These are phyloP conservation scores for Mus pahari DNA, from an alignment of 2,113 vertebrate genomes.

Conservation along the genomic window DNA sequence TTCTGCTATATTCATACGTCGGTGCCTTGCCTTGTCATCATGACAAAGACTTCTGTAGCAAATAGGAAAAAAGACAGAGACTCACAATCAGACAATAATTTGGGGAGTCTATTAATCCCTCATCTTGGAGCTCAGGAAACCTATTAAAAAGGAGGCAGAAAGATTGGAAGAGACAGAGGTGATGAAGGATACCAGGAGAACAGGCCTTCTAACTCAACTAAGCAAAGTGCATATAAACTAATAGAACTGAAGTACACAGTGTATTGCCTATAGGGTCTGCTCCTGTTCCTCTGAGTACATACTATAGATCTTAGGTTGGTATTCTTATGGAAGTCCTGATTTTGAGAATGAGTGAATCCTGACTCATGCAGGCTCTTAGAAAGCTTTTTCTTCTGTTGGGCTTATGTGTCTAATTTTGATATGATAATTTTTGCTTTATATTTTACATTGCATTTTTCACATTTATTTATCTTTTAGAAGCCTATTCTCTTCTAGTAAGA, in stretches of 20 bases:
- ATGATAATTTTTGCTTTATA: background rate
- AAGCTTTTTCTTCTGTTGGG: background rate
- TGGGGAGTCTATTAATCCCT: background rate
- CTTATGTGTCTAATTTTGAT: background rate
- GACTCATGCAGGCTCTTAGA: background rate
- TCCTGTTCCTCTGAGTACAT: background rate
- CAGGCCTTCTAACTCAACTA: background rate
- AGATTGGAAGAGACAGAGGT: background rate
- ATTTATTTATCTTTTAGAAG: background rate
- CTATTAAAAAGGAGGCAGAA: background rate
- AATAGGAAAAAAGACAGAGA: background rate
- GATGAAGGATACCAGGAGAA: background rate
- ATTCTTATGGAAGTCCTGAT: background rate
- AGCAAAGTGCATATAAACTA: background rate
- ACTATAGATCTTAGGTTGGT: background rate
- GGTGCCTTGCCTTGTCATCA: background rate
- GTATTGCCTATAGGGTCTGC: background rate
- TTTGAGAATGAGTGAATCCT: background rate
- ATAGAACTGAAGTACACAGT: background rate
- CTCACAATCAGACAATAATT: background rate
- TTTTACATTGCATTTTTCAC: background rate
- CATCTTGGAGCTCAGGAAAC: background rate
- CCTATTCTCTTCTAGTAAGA: background rate
- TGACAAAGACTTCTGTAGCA: background rate
- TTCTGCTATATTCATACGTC: background rate